Evolutionary conservation across 2,888 invertebrate genomes (phyloP), one percentile per base, ranked within the genome.

Genomic region (Standfussiana lucernea): DNA sequence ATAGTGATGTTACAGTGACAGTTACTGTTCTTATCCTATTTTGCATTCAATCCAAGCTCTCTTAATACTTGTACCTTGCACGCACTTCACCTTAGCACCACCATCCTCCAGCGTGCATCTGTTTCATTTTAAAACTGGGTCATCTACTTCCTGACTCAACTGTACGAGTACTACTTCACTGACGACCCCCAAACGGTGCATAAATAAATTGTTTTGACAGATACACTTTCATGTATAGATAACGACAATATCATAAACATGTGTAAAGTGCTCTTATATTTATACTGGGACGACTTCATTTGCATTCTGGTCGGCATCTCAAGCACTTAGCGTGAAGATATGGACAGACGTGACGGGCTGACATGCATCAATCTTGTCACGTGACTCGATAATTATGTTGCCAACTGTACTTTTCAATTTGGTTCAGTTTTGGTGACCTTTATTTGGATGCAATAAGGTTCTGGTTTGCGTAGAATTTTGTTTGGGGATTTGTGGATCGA

Each of bases 291-390:
- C 86, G 80, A 85, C 88, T 92, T 93, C 91, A 95, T 95, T 95
- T 92, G 91, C 93, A 95, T 95, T 90, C 93, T 88, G 88, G 85
- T 80, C 88, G 85, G 89, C 92, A 91, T 92, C 92, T 89, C 64
- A 88, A 88, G 93, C 95, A 95, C 95, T 95, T 95, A 95, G 93
- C 89, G 85, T 80, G 88, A 83, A 89, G 94, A 93, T 94, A 94
- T 86, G 79, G 82, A 80, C 77, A 84, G 89, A 90, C 92, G 92
- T 92, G 93, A 92, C 91, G 90, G 81, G 74, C 89, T 93, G 94
- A 93, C 95, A 92, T 89, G 88, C 91, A 95, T 94, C 94, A 92
- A 91, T 94, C 93, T 91, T 92, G 92, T 93, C 92, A 90, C 89
- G 85, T 89, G 85, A 86, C 80, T 82, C 80, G 93, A 93, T 93